These are phyloP conservation scores for Bruchidius siliquastri DNA, from an alignment of 2,888 invertebrate genomes.

Conservation along the genomic window DNA sequence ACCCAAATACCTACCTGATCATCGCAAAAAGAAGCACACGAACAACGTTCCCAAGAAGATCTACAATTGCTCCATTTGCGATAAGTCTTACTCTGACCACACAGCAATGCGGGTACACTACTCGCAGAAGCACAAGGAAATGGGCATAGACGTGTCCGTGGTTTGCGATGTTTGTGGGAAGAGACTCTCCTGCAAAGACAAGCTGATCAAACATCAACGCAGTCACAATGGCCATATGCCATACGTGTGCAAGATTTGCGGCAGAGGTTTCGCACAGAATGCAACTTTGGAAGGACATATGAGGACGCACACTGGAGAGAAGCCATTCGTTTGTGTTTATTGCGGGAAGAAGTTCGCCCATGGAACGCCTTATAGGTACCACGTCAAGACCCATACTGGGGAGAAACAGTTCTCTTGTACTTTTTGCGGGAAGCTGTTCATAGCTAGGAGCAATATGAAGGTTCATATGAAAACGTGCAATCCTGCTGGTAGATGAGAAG, in stretches of 20 bases:
- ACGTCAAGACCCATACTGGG: slow-evolving; percentile 57
- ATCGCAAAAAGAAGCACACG: slow-evolving; percentile 48
- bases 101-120: slow-evolving; percentile 45
- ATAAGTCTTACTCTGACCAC: slow-evolving; percentile 42
- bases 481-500: slow-evolving; percentile 11
- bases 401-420: slow-evolving; percentile 50
- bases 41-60: slow-evolving; percentile 35
- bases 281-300: slow-evolving; percentile 49
- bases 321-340: slow-evolving; percentile 30
- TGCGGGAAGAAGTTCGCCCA: slow-evolving; percentile 45
- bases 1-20: slow-evolving; percentile 49
- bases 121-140: slow-evolving; percentile 31
- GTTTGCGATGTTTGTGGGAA: slow-evolving; percentile 40
- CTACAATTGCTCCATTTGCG: slow-evolving; percentile 48
- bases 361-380: slow-evolving; percentile 55
- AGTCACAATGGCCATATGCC: slow-evolving; percentile 59
- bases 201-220: slow-evolving; percentile 50
- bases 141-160: slow-evolving; percentile 48
- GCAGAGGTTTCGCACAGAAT: slow-evolving; percentile 45
- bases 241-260: slow-evolving; percentile 50
- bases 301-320: slow-evolving; percentile 33
- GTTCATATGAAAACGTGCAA: slow-evolving; percentile 31
- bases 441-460: slow-evolving; percentile 20
- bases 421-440: slow-evolving; percentile 20
- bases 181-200: slow-evolving; percentile 34